These are phyloP conservation scores for Thaumetopoea pityocampa DNA, from an alignment of 1,140 invertebrate species.

Conservation along the genomic window DNA sequence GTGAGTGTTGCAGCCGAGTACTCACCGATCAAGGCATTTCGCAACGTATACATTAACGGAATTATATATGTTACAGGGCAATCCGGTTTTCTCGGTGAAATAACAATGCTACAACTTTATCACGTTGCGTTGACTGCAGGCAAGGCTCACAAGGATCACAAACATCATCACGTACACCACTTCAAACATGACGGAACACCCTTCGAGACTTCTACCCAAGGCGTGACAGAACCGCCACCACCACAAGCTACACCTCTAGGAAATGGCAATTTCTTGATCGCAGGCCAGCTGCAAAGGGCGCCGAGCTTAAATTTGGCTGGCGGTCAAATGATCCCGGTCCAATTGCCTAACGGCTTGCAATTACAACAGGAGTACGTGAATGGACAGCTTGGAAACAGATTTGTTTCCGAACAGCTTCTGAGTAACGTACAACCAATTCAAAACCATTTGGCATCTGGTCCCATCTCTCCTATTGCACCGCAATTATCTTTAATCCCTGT, in stretches of 20 bases:
- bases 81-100: slow-evolving; percentile 83
- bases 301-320: slow-evolving; percentile 77
- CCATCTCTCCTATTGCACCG: slow-evolving; percentile 16
- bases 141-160: slow-evolving; percentile 89
- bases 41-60: slow-evolving; percentile 1
- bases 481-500: slow-evolving; percentile 31
- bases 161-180: slow-evolving; percentile 88
- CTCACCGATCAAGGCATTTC: background rate
- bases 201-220: slow-evolving; percentile 72
- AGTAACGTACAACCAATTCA: slow-evolving; percentile 42
- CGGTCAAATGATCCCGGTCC: slow-evolving; percentile 69
- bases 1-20: slow-evolving; percentile 55
- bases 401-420: slow-evolving; percentile 77
- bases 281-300: slow-evolving; percentile 83
- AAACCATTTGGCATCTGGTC: slow-evolving; percentile 22
- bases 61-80: slow-evolving; percentile 66
- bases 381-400: slow-evolving; percentile 77
- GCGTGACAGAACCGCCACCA: slow-evolving; percentile 76
- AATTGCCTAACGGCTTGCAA: slow-evolving; percentile 62
- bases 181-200: slow-evolving; percentile 84
- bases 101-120: slow-evolving; percentile 87
- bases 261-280: slow-evolving; percentile 79
- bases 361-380: slow-evolving; percentile 78
- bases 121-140: slow-evolving; percentile 86
- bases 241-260: slow-evolving; percentile 67